Conservation (phyloP, 1,140 invertebrate genomes). For the Panulirus ornatus region DNA sequence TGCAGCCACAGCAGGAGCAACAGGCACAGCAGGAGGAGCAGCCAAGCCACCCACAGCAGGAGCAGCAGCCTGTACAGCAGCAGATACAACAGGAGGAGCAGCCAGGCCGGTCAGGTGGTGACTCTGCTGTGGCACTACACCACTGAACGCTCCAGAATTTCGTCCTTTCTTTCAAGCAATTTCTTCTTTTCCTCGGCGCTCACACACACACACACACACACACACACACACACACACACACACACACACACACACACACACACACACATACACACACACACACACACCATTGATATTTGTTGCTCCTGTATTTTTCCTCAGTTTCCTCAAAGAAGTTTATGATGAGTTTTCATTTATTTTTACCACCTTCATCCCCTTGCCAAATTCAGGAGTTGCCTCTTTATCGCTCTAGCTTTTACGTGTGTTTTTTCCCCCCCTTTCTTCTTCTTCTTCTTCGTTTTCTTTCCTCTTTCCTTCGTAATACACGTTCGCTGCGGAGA, state of each 20-base stretch:
- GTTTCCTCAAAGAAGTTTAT: too few species aligned
- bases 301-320: too few species aligned
- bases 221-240: constrained; percentile 7
- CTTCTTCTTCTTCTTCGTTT: too few species aligned
- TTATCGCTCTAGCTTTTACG: too few species aligned
- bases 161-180: background rate
- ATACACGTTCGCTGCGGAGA: too few species aligned
- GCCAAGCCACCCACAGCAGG: background rate
- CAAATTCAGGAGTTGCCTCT: too few species aligned
- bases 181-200: background rate
- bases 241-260: background rate
- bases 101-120: background rate
- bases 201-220: background rate
- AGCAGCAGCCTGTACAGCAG: background rate
- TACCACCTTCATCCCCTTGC: too few species aligned
- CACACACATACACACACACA: too few species aligned
- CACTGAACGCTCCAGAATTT: background rate
- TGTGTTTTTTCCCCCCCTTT: too few species aligned
- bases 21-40: background rate
- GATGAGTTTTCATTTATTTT: too few species aligned
- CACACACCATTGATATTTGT: too few species aligned
- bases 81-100: background rate
- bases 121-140: background rate
- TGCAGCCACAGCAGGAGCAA: background rate
- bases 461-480: too few species aligned